phyloP scores from a whole-genome alignment of 2,113 vertebrate species.

The Phaetusa simplex region DNA sequence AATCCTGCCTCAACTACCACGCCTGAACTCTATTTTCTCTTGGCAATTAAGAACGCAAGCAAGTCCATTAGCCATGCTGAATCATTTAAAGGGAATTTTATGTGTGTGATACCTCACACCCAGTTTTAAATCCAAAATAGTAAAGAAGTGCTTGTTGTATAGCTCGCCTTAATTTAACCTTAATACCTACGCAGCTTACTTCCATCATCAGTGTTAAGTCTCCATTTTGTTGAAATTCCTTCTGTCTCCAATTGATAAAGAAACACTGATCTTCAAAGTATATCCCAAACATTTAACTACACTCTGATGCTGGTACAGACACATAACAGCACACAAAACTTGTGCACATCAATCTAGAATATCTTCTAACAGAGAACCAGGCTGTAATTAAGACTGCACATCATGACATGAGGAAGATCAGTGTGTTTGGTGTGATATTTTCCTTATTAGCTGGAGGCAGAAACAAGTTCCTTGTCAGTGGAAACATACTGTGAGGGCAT shows the following conservation, averaged over 20 bases:
- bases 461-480: slow-evolving; percentile 25
- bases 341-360: neutral
- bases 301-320: neutral
- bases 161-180: neutral
- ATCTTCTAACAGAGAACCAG: slow-evolving; percentile 1
- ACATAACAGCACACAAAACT: neutral
- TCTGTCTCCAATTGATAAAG: slow-evolving; percentile 19
- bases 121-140: neutral
- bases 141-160: neutral
- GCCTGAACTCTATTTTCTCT: neutral
- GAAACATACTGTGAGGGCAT: slow-evolving; percentile 36
- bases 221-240: slow-evolving; percentile 22
- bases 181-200: neutral
- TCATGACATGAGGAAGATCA: slow-evolving; percentile 47
- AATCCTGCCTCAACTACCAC: neutral
- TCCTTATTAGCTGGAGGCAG: slow-evolving; percentile 48
- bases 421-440: neutral
- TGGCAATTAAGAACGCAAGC: neutral
- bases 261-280: slow-evolving; percentile 29
- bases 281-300: slow-evolving; percentile 11
- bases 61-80: neutral
- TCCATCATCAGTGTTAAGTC: neutral
- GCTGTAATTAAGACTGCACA: slow-evolving; percentile 29
- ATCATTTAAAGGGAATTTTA: neutral
- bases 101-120: neutral